Evolutionary conservation across 1,140 invertebrate genomes (phyloP), one percentile per base, ranked within the genome.

Genomic region (Schlechtendalia chinensis): DNA sequence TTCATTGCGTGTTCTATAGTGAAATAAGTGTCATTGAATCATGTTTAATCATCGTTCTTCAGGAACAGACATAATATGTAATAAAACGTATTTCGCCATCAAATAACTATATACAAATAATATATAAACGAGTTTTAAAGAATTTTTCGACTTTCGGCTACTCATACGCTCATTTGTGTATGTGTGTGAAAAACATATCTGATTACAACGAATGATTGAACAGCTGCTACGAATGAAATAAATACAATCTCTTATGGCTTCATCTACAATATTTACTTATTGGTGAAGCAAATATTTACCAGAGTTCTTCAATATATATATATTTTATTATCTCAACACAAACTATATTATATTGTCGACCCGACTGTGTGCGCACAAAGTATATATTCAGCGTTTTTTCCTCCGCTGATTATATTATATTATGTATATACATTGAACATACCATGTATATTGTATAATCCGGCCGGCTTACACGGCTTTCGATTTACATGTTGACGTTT

Each of bases 151-250:
- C 32, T 39, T 39, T 39, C 3, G 32, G 8, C 8, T 39, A 39
- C 32, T 39, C 3, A 39, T 39, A 39, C 32, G 8, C 8, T 39
- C 32, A 8, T 4, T 8, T 39, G 32, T 39, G 8, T 39, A 8
- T 8, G 32, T 39, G 32, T n/a, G n/a, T n/a, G n/a, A n/a, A 39
- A 39, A 39, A 39, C 32, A 39, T 39, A 39, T n/a, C 29, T 65
- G 5, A 14, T 0, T 1, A 11, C 45, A n/a, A 11, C 16, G 45
- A 50, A 27, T 29, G 45, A 47, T 71, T 39, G 67, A 47, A 8
- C 11, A 47, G 19, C 11, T 47, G 32, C 65, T 27, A 67, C 39
- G 32, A 67, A 71, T 71, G 24, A 71, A 71, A 71, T 71, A 71
- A 71, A 71, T 50, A 24, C 50, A 71, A 71, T 71, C 22, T 50